These are phyloP conservation scores for Chirona hameri DNA, from an alignment of 2,888 invertebrate genomes.

Conservation along the genomic window DNA sequence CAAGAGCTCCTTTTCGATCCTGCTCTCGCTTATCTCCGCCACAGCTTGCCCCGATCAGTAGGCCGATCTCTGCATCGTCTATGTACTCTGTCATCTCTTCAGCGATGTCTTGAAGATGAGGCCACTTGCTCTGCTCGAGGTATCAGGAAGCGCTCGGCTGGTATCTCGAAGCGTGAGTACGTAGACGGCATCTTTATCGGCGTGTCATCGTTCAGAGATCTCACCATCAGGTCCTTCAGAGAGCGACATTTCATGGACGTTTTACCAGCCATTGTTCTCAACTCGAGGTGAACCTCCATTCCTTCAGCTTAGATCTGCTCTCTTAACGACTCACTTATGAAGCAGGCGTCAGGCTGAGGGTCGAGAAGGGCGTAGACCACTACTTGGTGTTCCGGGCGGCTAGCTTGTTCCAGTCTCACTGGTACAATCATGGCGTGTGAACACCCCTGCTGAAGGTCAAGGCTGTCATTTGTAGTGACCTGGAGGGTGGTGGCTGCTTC, in stretches of 20 bases:
- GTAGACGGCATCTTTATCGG: not conserved
- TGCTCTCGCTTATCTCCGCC: not conserved
- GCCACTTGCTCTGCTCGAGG: constrained; percentile 24
- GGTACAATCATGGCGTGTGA: constrained; percentile 29
- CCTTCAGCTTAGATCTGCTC: not conserved
- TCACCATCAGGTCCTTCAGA: constrained; percentile 8
- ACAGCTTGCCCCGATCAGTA: constrained; percentile 28
- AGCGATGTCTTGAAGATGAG: constrained; percentile 29
- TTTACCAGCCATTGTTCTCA: constrained; percentile 52
- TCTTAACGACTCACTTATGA: not conserved
- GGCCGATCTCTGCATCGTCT: constrained; percentile 12
- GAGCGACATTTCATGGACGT: not conserved
- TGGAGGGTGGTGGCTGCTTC: not conserved
- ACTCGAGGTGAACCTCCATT: constrained; percentile 52
- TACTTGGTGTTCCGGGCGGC: not conserved
- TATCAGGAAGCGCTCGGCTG: constrained; percentile 22
- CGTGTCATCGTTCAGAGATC: not conserved
- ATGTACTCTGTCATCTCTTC: not conserved
- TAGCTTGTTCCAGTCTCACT: constrained; percentile 4
- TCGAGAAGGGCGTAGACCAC: not conserved
- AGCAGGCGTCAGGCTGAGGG: constrained; percentile 22
- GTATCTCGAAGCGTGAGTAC: not conserved
- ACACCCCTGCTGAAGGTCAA: not conserved
- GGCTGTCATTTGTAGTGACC: not conserved
- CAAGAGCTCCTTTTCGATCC: too few relatives aligned